Conservation (phyloP, 2,797 vertebrate genomes). For the Setipinna tenuifilis region DNA sequence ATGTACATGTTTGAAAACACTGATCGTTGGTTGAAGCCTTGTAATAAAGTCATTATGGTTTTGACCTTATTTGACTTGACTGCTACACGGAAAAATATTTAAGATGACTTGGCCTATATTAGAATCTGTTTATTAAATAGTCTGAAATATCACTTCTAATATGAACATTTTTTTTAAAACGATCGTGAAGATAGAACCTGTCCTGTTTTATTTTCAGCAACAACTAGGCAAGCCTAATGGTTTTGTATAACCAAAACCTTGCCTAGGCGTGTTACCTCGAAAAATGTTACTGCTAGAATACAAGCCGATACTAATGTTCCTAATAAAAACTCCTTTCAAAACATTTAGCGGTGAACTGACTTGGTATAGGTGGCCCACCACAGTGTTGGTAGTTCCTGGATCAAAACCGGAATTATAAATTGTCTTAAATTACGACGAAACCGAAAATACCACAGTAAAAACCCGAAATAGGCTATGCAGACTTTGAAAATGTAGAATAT, state of each 20-base stretch:
- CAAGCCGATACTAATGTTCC: neutral
- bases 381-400: neutral
- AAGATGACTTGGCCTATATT: neutral
- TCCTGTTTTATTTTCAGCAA: neutral
- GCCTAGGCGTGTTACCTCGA: neutral
- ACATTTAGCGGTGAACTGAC: neutral
- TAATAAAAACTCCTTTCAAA: neutral
- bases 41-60: conserved; percentile 61
- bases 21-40: conserved; percentile 65
- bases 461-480: neutral
- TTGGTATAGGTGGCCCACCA: neutral
- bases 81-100: conserved; percentile 4
- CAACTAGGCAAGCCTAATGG: neutral
- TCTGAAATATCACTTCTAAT: neutral
- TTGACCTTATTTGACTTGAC: conserved; percentile 38
- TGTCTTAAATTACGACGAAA: no score
- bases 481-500: neutral
- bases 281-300: neutral
- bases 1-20: conserved; percentile 77
- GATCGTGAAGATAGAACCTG: neutral
- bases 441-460: neutral
- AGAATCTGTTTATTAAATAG: neutral
- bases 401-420: neutral
- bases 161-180: neutral
- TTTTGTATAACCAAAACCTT: neutral